phyloP scores from a whole-genome alignment of 2,797 vertebrate species.

The Chaenodraco wilsoni region DNA sequence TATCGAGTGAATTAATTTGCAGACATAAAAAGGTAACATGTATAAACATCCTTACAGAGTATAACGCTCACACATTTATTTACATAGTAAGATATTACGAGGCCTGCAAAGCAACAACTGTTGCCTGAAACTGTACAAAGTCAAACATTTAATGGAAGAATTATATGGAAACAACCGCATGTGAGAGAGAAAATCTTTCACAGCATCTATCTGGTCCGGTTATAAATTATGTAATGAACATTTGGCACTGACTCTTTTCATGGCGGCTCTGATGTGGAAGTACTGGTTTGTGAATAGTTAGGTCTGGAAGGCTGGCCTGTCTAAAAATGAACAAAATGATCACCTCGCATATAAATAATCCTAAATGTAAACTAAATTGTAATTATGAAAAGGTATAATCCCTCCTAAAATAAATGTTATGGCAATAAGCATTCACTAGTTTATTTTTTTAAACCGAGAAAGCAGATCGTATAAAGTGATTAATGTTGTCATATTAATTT shows the following conservation, averaged over 20 bases:
- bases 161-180: conserved; percentile 36
- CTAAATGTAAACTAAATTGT: too few species aligned
- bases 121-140: conserved; percentile 28
- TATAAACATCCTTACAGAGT: conserved; percentile 5
- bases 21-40: neutral
- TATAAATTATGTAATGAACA: conserved; percentile 13
- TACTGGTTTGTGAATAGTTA: conserved; percentile 19
- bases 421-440: too few species aligned
- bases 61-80: conserved; percentile 25
- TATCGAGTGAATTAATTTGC: conserved; percentile 6
- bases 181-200: conserved; percentile 12
- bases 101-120: conserved; percentile 13
- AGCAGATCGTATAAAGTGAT: too few species aligned
- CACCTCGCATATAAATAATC: too few species aligned
- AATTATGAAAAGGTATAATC: too few species aligned
- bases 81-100: conserved; percentile 25
- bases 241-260: conserved; percentile 72
- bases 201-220: conserved; percentile 12
- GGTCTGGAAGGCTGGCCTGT: conserved; percentile 4
- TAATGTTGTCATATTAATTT: too few species aligned
- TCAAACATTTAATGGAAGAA: neutral
- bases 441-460: too few species aligned
- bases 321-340: neutral
- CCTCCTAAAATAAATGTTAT: too few species aligned
- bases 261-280: conserved; percentile 27